These are phyloP conservation scores for Deilephila porcellus DNA, from an alignment of 2,888 invertebrate genomes.

Conservation along the genomic window DNA sequence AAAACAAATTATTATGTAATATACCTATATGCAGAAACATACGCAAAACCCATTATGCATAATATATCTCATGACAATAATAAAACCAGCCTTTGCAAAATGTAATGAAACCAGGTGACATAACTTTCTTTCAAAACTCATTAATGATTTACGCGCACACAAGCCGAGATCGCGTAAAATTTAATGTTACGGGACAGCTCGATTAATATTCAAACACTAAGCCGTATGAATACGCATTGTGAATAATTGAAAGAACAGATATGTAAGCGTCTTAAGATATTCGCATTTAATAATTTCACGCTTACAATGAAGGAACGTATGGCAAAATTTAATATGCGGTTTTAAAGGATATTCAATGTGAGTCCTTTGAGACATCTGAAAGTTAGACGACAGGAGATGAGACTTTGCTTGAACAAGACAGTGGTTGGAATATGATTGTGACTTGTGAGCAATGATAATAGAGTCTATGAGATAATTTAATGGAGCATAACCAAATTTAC, in stretches of 20 bases:
- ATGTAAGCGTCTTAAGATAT: slow-evolving; percentile 14
- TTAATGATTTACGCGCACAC: slow-evolving; percentile 9
- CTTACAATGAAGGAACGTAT: not conserved
- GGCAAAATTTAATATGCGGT: not conserved
- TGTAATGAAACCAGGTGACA: not conserved
- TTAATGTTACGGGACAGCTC: not conserved
- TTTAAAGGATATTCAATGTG: not conserved
- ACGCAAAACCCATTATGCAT: not conserved
- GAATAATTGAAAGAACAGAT: slow-evolving; percentile 27
- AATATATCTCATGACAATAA: not conserved
- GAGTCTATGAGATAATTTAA: no score
- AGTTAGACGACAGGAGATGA: not conserved
- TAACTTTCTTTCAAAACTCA: slow-evolving; percentile 16
- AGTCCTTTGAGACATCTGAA: not conserved
- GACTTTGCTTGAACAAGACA: no score
- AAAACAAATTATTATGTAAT: not conserved
- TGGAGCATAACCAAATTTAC: no score
- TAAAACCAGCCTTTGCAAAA: not conserved
- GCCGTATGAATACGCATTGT: slow-evolving; percentile 22
- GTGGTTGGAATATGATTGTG: no score
- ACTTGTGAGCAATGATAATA: no score
- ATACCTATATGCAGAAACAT: not conserved
- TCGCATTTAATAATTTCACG: slow-evolving; percentile 16
- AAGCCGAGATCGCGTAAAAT: slow-evolving; percentile 8
- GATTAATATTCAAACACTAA: slow-evolving; percentile 29